These are phyloP conservation scores for Siderastrea siderea DNA, from an alignment of 92 coral and sea anemone genomes.

Conservation along the genomic window DNA sequence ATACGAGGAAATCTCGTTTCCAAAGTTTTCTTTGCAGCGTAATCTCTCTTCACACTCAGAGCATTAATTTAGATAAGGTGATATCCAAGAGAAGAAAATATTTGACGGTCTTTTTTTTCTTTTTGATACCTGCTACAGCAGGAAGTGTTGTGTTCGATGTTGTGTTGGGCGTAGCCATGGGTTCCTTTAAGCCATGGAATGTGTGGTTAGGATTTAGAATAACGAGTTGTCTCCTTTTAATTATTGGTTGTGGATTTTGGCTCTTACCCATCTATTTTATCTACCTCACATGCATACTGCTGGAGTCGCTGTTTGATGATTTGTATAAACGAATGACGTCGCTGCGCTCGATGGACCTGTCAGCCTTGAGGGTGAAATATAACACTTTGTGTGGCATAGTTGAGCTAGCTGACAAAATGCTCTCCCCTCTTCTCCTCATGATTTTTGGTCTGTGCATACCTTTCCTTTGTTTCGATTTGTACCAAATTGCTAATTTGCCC, in stretches of 20 bases:
- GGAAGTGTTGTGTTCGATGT: not conserved
- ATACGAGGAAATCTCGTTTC: not conserved
- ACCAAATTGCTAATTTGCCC: no score
- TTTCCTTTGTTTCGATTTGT: no score
- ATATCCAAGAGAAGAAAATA: not conserved
- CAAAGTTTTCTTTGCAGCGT: not conserved
- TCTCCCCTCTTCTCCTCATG: not conserved
- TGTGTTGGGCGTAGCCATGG: not conserved
- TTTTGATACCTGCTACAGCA: not conserved
- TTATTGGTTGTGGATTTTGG: not conserved
- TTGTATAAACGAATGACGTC: not conserved
- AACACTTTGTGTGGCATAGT: slow-evolving; percentile 5
- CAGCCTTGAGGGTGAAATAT: not conserved
- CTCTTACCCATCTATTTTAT: not conserved
- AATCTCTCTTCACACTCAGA: no score
- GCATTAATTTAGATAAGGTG: not conserved
- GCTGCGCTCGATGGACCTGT: not conserved
- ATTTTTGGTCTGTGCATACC: no score
- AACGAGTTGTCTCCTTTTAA: not conserved
- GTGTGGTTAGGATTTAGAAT: not conserved
- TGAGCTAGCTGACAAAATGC: not conserved
- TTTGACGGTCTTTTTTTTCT: not conserved
- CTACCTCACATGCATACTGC: not conserved
- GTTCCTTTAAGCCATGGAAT: not conserved
- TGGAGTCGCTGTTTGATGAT: not conserved